A percentile compares a stretch with the other conserved stretches of the same genome.
Evolutionary conservation across 2,797 vertebrate species (phyloP).

Genomic region (Acrossocheilus fasciatus): DNA sequence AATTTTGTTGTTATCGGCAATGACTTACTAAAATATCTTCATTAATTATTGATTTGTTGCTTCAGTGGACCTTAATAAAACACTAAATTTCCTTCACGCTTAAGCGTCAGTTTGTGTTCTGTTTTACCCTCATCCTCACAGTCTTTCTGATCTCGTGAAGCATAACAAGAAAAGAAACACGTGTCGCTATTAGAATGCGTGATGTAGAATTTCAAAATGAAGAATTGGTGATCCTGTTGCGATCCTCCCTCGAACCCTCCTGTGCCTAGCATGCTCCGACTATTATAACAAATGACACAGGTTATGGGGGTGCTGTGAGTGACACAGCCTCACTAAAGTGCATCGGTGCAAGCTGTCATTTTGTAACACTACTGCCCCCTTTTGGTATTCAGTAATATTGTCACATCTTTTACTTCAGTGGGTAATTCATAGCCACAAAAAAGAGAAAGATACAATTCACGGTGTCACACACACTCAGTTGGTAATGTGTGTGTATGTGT

Average conservation of each 20-base stretch:
- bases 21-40: not conserved
- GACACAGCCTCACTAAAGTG: conserved; percentile 1
- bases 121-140: not conserved
- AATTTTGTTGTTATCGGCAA: not conserved
- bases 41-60: not conserved
- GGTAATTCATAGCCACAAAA: not conserved
- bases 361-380: conserved; percentile 52
- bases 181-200: conserved; percentile 34
- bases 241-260: not conserved
- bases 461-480: not conserved
- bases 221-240: not conserved
- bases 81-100: not conserved
- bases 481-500: too few relatives aligned
- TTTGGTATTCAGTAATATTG: conserved; percentile 14
- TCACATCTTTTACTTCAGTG: not conserved
- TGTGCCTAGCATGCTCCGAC: not conserved
- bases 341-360: not conserved
- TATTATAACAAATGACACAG: conserved; percentile 34
- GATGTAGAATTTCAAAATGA: conserved; percentile 43
- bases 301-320: conserved; percentile 15
- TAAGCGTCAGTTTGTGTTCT: not conserved
- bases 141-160: not conserved
- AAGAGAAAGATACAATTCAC: not conserved
- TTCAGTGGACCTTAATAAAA: not conserved
- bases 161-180: not conserved